Evolutionary conservation across 2,797 vertebrate genomes (phyloP), one percentile per base, ranked within the genome.

Genomic region (Bufotes viridis): DNA sequence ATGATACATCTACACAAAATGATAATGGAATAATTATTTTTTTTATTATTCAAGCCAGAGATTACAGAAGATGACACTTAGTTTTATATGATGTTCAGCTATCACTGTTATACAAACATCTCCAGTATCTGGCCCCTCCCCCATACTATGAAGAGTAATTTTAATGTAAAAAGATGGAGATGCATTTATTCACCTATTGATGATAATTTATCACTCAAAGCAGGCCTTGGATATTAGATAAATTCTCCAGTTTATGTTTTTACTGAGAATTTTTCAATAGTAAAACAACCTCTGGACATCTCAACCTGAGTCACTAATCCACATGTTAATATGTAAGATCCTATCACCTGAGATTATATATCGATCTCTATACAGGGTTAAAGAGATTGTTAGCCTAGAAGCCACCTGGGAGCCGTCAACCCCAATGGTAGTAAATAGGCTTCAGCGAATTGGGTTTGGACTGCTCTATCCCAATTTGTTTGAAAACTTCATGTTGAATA

Each of bases 1-100:
- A 78, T 24, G 49, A 78, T 78, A 55, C 20, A 24, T 7, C 22
- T 24, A 53, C 12, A 75, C 74, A 55, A 78, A 70, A 76, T 22
- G 55, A 78, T 20, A 78, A 51, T n/a, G 18, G 74, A 24, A 78
- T 78, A 78, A 78, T 78, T 55, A 78, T 2, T 55, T 78, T 78
- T 13, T 7, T 24, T 78, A 55, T 78, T 75, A 75, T 51, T n/a
- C 72, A 51, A 51, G 42, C 42, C 51, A 51, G 15, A 17, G 72
- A 53, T 78, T 51, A 78, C 5, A 24, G 6, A 78, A 78, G 5
- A 12, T 53, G n/a, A 78, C 24, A 20, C 42, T 75, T 22, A 51
- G 72, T 22, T 75, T 75, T 51, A 75, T 22, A 49, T 20, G 18
- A 20, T 74, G 34, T 13, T 49, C 42, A 51, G 42, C 72, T 75